A percentile compares a stretch with the other conserved stretches of the same genome.
phyloP scores from a whole-genome alignment of 2,797 vertebrate species.

The Chiloscyllium punctatum region DNA sequence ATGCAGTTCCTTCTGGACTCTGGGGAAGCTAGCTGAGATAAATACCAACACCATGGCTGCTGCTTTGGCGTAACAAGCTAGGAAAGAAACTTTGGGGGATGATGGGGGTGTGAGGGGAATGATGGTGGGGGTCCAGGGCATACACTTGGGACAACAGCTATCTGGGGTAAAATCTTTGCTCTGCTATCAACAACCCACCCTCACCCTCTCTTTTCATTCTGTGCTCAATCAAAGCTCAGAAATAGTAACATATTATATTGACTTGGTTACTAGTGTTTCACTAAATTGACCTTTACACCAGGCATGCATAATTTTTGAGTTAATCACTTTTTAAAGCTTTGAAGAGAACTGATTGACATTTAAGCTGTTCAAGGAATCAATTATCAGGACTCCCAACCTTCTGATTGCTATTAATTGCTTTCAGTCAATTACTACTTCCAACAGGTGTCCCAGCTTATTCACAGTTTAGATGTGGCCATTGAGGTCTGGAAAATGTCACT shows the following conservation, averaged over 20 bases:
- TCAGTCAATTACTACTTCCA: not conserved
- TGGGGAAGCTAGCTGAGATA: not conserved
- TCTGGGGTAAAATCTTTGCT: not conserved
- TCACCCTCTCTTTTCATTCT: not conserved
- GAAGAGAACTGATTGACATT: not conserved
- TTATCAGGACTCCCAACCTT: not conserved
- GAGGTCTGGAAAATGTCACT: not conserved
- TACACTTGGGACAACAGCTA: not conserved
- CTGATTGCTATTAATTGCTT: not conserved
- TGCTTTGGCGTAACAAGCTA: not conserved
- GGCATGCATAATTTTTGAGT: not conserved
- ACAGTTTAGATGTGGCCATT: not conserved
- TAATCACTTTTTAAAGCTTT: not conserved
- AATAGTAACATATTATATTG: not conserved
- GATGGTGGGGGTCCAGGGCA: not conserved
- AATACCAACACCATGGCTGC: not conserved
- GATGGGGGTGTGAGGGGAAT: too few species aligned
- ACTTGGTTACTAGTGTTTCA: not conserved
- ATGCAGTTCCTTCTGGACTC: not conserved
- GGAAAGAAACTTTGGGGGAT: not conserved
- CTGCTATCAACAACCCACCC: not conserved
- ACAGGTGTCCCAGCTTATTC: not conserved
- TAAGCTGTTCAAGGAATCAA: not conserved
- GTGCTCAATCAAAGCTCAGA: not conserved
- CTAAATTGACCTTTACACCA: not conserved